Percentiles rank a stretch among this genome's conserved stretches.
Evolutionary conservation across 2,113 vertebrate genomes (phyloP).

Genomic region (Abramis brama): DNA sequence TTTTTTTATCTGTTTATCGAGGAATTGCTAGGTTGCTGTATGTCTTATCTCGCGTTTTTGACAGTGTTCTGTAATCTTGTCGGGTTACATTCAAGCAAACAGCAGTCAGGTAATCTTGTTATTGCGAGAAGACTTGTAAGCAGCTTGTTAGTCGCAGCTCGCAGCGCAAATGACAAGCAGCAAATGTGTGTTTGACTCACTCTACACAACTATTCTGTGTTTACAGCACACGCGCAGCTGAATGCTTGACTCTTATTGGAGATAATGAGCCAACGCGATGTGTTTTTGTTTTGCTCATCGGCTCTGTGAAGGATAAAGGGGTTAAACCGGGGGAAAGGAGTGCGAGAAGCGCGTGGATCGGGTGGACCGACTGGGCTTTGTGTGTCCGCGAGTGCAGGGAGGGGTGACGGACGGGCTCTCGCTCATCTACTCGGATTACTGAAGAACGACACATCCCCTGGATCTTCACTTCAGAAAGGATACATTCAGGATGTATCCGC

Average conservation of each 20-base stretch:
- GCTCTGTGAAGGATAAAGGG: slow-evolving; percentile 54
- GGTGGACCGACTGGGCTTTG: slow-evolving; percentile 66
- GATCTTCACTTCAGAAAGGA: slow-evolving; percentile 63
- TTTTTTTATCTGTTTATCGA: not conserved
- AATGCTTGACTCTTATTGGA: slow-evolving; percentile 28
- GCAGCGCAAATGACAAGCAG: slow-evolving; percentile 24
- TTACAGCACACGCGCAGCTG: slow-evolving; percentile 18
- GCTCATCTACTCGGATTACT: slow-evolving; percentile 71
- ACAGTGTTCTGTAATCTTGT: slow-evolving; percentile 26
- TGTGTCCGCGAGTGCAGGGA: slow-evolving; percentile 66
- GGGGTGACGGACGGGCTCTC: slow-evolving; percentile 70
- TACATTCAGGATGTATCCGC: slow-evolving; percentile 87
- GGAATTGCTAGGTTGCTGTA: not conserved
- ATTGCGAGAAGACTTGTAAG: slow-evolving; percentile 43
- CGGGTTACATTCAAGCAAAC: slow-evolving; percentile 33
- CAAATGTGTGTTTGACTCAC: slow-evolving; percentile 25
- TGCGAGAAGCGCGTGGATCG: slow-evolving; percentile 54
- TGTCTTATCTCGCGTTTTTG: slow-evolving; percentile 5
- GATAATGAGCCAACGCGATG: slow-evolving; percentile 50
- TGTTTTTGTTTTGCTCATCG: slow-evolving; percentile 49
- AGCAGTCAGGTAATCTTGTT: slow-evolving; percentile 49
- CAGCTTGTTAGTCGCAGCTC: slow-evolving; percentile 40
- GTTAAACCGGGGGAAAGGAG: slow-evolving; percentile 41
- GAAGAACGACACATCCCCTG: slow-evolving; percentile 50
- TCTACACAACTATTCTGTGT: slow-evolving; percentile 28